Conservation (phyloP, 2,797 vertebrate species). For the Uromys caudimaculatus region DNA sequence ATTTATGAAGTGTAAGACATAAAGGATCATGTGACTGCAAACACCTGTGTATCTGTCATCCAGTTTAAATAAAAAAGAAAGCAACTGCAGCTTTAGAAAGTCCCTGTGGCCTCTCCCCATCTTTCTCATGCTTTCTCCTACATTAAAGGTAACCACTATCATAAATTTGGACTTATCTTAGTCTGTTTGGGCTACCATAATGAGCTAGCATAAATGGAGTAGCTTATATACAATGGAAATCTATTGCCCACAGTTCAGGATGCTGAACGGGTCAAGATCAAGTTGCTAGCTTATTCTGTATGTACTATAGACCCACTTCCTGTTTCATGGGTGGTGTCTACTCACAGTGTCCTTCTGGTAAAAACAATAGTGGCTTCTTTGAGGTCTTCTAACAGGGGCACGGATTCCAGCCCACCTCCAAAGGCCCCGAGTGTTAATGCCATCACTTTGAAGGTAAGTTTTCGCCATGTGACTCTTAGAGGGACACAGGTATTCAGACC, state of each 20-base stretch:
- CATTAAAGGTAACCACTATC: neutral
- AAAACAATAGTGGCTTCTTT: neutral
- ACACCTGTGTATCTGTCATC: slow-evolving; percentile 3
- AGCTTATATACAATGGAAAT: neutral
- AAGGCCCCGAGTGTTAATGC: neutral
- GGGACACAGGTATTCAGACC: neutral
- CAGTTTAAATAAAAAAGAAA: neutral
- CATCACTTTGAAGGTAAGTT: neutral
- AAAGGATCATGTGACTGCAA: neutral
- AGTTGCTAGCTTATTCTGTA: neutral
- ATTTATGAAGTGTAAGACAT: slow-evolving; percentile 52
- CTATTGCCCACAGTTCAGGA: neutral
- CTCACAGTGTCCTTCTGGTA: neutral
- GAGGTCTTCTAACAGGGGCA: neutral
- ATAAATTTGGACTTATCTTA: neutral
- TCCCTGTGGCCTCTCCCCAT: neutral
- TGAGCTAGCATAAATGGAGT: neutral
- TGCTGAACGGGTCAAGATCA: neutral
- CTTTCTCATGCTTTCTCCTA: neutral
- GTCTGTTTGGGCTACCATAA: neutral
- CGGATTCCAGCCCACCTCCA: neutral
- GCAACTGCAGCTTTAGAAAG: neutral
- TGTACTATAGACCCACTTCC: neutral
- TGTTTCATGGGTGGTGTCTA: neutral
- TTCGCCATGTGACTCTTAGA: neutral